Evolutionary conservation across 2,113 vertebrate species (phyloP).

Genomic region (Egretta garzetta): DNA sequence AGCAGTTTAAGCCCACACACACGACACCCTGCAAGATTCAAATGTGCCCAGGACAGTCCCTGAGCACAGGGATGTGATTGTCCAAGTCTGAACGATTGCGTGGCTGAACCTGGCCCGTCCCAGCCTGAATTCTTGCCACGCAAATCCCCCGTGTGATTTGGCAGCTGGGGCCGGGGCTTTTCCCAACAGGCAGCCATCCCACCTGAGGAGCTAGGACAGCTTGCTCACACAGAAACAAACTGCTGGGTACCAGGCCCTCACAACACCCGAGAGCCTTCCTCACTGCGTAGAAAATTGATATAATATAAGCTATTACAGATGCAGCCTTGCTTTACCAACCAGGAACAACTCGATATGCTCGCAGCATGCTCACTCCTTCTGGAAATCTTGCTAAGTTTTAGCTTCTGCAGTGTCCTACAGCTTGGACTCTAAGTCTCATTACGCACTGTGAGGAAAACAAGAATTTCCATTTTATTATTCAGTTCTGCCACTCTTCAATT

Average conservation of each 20-base stretch:
- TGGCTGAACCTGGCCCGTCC: neutral
- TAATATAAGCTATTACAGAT: neutral
- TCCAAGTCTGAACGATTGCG: accelerated
- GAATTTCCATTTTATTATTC: neutral
- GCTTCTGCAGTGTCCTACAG: neutral
- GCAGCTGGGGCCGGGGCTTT: neutral
- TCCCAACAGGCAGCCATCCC: neutral
- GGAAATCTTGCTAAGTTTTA: neutral
- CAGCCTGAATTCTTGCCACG: accelerated
- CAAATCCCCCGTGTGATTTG: neutral
- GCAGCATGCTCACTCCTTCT: neutral
- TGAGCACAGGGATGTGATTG: accelerated
- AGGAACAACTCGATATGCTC: neutral
- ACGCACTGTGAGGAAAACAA: neutral
- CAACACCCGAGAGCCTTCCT: neutral
- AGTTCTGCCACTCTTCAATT: neutral
- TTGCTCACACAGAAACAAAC: neutral
- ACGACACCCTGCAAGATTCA: neutral
- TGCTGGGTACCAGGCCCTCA: neutral
- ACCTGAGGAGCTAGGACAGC: neutral
- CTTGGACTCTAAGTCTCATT: neutral
- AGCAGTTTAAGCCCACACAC: neutral
- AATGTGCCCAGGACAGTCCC: neutral
- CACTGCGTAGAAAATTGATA: neutral
- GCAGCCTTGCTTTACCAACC: neutral